Percentiles rank a stretch among this genome's conserved stretches.
These are phyloP conservation scores for Hylomyscus alleni DNA, from an alignment of 2,797 vertebrate species.

Conservation along the genomic window DNA sequence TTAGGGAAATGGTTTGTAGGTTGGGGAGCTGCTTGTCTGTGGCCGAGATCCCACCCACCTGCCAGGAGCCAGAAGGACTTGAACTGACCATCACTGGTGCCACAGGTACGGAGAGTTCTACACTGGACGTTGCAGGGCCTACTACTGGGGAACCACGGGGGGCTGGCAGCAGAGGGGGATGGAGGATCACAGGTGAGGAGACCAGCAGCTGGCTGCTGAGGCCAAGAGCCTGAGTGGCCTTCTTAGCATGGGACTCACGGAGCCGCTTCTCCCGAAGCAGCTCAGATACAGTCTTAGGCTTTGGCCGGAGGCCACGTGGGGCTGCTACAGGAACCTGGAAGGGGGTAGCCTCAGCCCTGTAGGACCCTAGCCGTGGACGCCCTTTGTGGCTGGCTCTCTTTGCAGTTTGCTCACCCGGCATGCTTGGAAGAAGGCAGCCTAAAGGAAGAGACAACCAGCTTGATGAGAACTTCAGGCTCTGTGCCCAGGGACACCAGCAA, in stretches of 20 bases:
- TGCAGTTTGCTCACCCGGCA: rapidly evolving
- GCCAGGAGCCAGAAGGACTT: not conserved
- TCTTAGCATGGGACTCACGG: conserved; percentile 76
- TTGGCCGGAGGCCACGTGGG: conserved; percentile 68
- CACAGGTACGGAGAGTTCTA: not conserved
- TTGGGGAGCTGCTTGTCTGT: rapidly evolving
- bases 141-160: not conserved
- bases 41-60: not conserved
- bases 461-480: rapidly evolving
- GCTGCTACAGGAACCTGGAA: rapidly evolving
- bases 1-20: not conserved
- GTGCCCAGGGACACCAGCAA: rapidly evolving
- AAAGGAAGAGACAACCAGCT: not conserved
- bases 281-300: conserved; percentile 88
- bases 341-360: rapidly evolving
- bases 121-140: rapidly evolving
- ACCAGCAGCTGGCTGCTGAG: conserved; percentile 81
- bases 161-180: conserved; percentile 62
- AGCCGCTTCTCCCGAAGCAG: conserved; percentile 88
- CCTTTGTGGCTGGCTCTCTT: not conserved
- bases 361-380: rapidly evolving
- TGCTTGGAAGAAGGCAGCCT: not conserved
- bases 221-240: not conserved
- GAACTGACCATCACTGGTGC: not conserved
- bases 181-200: conserved; percentile 84